phyloP scores from a whole-genome alignment of 1,140 invertebrate species.

The Megalonaias nervosa region DNA sequence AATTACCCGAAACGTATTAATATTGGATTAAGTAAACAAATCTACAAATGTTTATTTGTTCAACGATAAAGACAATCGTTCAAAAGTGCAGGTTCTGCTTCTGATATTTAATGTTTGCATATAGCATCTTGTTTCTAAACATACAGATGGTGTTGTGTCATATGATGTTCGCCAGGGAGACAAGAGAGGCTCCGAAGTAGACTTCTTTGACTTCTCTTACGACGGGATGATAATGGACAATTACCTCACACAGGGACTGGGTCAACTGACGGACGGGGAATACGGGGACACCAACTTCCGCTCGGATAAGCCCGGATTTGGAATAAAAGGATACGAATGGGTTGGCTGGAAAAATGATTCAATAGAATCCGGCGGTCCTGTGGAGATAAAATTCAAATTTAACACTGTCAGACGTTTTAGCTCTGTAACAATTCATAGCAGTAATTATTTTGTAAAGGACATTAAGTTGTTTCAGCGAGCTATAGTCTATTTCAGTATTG shows the following conservation, averaged over 20 bases:
- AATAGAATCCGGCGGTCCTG: constrained; percentile 71
- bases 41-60: no score
- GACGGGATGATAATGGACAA: constrained; percentile 82
- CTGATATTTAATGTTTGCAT: no score
- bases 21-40: no score
- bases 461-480: constrained; percentile 78
- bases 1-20: no score
- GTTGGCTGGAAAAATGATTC: constrained; percentile 92
- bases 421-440: constrained; percentile 84
- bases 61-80: no score
- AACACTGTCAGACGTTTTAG: constrained; percentile 90
- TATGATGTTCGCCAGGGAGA: constrained; percentile 90
- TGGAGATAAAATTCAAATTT: constrained; percentile 83
- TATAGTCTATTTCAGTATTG: constrained; percentile 86
- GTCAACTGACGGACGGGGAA: constrained; percentile 89
- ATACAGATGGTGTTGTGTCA: constrained; percentile 83
- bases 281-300: constrained; percentile 85
- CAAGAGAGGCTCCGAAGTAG: constrained; percentile 80
- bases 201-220: constrained; percentile 92
- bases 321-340: constrained; percentile 85
- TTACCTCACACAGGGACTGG: constrained; percentile 77
- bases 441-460: constrained; percentile 80
- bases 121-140: no score
- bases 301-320: constrained; percentile 79
- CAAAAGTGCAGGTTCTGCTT: no score